These are phyloP conservation scores for Neolamprologus variostigma DNA, from an alignment of 2,113 vertebrate species.

Conservation along the genomic window DNA sequence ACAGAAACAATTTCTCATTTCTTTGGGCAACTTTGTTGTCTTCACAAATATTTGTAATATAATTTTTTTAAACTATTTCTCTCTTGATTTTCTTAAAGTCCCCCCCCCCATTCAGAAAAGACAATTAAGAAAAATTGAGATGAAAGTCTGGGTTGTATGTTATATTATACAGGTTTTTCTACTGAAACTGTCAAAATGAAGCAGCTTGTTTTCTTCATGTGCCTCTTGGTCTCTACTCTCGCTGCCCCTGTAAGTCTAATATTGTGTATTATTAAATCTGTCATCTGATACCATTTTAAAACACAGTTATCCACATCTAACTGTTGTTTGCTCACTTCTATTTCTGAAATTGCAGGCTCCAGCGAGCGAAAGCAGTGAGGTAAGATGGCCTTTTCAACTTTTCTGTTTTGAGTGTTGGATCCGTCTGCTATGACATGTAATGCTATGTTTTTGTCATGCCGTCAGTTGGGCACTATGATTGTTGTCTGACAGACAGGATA, in stretches of 20 bases:
- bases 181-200: constrained; percentile 38
- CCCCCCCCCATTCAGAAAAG: neutral
- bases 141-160: neutral
- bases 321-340: neutral
- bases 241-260: constrained; percentile 63
- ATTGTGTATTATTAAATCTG: neutral
- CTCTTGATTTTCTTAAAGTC: neutral
- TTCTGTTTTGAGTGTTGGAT: neutral
- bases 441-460: constrained; percentile 9
- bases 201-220: constrained; percentile 40
- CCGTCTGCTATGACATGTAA: neutral
- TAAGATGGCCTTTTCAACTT: neutral
- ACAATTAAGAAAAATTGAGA: neutral
- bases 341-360: constrained; percentile 37
- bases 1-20: neutral
- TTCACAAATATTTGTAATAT: neutral
- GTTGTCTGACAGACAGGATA: neutral
- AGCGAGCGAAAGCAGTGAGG: constrained; percentile 60
- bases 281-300: neutral
- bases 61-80: neutral
- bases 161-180: neutral
- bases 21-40: neutral
- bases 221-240: constrained; percentile 38
- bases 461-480: neutral
- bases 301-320: neutral